Conservation (phyloP, 2,888 invertebrate genomes). For the Bembecia ichneumoniformis region DNA sequence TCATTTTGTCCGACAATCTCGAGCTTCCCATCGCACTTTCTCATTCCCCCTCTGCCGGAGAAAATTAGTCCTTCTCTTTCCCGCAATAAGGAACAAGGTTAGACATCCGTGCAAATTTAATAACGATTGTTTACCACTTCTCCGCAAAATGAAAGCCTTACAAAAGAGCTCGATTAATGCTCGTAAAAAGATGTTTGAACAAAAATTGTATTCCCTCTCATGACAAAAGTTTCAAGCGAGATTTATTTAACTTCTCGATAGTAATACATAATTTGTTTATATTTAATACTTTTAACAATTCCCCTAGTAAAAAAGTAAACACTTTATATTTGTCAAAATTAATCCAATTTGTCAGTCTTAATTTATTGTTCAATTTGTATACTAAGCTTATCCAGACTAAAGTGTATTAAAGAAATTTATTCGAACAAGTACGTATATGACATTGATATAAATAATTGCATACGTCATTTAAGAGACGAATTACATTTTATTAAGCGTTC, state of each 20-base stretch:
- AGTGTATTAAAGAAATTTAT: too few species aligned
- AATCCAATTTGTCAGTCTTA: not conserved
- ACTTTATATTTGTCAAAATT: too few species aligned
- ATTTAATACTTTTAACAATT: too few species aligned
- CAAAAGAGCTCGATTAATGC: conserved; percentile 45
- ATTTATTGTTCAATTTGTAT: not conserved
- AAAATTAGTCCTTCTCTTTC: conserved; percentile 43
- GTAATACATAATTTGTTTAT: too few species aligned
- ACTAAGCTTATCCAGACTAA: not conserved
- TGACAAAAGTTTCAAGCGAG: not conserved
- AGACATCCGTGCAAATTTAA: conserved; percentile 66
- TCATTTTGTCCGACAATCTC: conserved; percentile 47
- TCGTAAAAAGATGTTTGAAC: conserved; percentile 12
- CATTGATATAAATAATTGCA: too few species aligned
- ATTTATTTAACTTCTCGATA: not conserved
- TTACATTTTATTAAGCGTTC: too few species aligned
- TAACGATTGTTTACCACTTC: conserved; percentile 67
- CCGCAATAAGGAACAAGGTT: conserved; percentile 38
- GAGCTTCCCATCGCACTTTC: conserved; percentile 34
- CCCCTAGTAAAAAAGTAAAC: too few species aligned
- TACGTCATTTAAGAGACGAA: too few species aligned
- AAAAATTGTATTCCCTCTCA: not conserved
- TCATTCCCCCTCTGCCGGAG: conserved; percentile 29
- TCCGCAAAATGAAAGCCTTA: conserved; percentile 51
- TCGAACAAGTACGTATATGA: too few species aligned